Conservation (phyloP, 2,797 vertebrate species). For the Acanthurus tractus region DNA sequence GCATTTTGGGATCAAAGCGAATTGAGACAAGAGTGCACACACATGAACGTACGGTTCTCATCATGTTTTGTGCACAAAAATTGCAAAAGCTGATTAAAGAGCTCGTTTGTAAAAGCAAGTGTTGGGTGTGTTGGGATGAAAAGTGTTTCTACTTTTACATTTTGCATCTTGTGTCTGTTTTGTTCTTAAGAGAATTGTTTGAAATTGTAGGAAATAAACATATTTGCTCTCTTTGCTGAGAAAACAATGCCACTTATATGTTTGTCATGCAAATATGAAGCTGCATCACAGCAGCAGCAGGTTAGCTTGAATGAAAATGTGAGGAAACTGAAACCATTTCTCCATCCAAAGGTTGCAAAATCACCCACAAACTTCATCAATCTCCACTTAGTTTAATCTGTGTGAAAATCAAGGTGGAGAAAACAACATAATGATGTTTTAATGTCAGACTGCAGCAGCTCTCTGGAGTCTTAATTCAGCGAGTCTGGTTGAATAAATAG, state of each 20-base stretch:
- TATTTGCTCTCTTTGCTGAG: neutral
- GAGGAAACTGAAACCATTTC: neutral
- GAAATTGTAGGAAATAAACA: neutral
- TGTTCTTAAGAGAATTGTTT: too few species aligned
- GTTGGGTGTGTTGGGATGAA: neutral
- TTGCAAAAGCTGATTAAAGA: constrained; percentile 50
- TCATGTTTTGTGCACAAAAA: neutral
- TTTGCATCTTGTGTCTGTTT: neutral
- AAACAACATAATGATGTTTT: neutral
- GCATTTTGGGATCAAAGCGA: constrained; percentile 17
- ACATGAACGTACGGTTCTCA: neutral
- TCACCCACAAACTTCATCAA: too few species aligned
- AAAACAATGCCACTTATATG: neutral
- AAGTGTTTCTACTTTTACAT: neutral
- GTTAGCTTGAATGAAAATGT: neutral
- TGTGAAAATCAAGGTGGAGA: neutral
- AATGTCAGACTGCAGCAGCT: too few species aligned
- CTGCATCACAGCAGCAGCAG: neutral
- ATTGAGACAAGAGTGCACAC: constrained; percentile 27
- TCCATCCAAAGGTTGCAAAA: neutral
- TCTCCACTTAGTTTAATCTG: neutral
- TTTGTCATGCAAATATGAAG: neutral
- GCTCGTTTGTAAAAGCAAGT: constrained; percentile 15
- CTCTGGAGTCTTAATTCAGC: neutral
- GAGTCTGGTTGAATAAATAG: too few species aligned